Base-by-base conservation (phyloP, 2,113 vertebrate genomes). In the Pelvicachromis taeniatus region DNA sequence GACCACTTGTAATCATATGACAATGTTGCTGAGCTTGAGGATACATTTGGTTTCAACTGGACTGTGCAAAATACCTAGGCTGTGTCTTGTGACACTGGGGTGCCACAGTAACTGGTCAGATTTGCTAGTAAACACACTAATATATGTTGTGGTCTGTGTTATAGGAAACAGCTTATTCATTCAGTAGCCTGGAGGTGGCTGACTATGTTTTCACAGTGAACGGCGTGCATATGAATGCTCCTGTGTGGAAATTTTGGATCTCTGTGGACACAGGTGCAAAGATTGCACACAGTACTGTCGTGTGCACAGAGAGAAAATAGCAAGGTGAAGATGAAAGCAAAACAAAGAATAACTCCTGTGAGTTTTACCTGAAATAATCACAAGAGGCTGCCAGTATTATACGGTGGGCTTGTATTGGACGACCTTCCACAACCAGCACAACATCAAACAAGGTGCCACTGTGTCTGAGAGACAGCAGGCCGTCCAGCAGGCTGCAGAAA, bases 341-440 rank as follows among this genome's bases (percentile, higher is more conserved):
- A 38, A 10, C 8, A 56, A 54, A 17, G 48, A 45, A 23, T 23
- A 17, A 16, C 2, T 31, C 55, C n/a, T 56, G 53, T 26, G 77
- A 33, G 2, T 6, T 56, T 82, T 91, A 99, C 99, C 99, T 97
- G 95, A 99, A 99, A 86, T 99, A 99, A 90, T 99, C 97, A 10
- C 99, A 99, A 8, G 97, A 98, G 0, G 99, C 98, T 12, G 99
- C 99, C 73, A 99, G 95, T 0, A 99, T 97, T 77, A 99, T 97
- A 2, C 99, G 98, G 89, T 99, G 98, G 50, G 98, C 98, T 86
- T 97, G 96, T 1, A 99, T 96, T 16, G 97, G 95, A 73, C 94
- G 97, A 79, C 96, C 98, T 59, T 99, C 98, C 48, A 99, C 97
- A 56, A 97, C 90, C 50, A 99, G 96, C 23, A 98, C 97, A 6